Base-by-base conservation (phyloP, 2,888 invertebrate genomes). In the Acleris literana region DNA sequence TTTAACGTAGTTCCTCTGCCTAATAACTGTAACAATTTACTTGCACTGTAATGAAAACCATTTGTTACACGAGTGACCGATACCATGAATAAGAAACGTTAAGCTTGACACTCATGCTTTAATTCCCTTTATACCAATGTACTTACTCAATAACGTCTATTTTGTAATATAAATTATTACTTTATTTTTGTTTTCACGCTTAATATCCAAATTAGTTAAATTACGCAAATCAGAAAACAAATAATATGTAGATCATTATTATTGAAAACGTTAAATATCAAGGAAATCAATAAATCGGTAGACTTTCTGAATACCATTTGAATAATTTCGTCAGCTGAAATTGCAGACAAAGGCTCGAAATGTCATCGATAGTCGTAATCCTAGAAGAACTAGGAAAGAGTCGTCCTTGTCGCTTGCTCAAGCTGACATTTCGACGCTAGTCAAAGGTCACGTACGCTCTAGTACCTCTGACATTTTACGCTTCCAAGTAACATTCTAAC, bases 401-500 rank as follows among this genome's bases (percentile, higher is more conserved):
- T 88, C 90, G 91, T 91, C 92, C 92, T 92, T 92, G 92, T 85
- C 77, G 84, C 86, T 91, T 91, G 86, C 91, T 85, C 85, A 91
- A 91, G 86, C 91, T 92, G 91, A 87, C 91, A 92, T 92, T 92
- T 92, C 73, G 75, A 82, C 74, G 76, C 80, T 79, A 88, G 91
- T 88, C 91, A 92, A 91, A 92, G 91, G 92, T 91, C 91, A 87
- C 85, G 86, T 83, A 85, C 85, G 86, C 88, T 86, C 86, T 85
- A 86, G 83, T 76, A 89, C 89, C 92, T 92, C 80, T 91, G 88
- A 80, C 88, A 92, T 92, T 90, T 61, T 85, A 73, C 65, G 77
- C 75, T 83, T 76, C 77, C 78, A 82, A 81, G 78, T 88, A 86
- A 85, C 85, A 90, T 91, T 81, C 77, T 84, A 81, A 82, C 75